Base-by-base conservation (phyloP, 2,888 invertebrate species). In the Ecdyonurus torrentis region DNA sequence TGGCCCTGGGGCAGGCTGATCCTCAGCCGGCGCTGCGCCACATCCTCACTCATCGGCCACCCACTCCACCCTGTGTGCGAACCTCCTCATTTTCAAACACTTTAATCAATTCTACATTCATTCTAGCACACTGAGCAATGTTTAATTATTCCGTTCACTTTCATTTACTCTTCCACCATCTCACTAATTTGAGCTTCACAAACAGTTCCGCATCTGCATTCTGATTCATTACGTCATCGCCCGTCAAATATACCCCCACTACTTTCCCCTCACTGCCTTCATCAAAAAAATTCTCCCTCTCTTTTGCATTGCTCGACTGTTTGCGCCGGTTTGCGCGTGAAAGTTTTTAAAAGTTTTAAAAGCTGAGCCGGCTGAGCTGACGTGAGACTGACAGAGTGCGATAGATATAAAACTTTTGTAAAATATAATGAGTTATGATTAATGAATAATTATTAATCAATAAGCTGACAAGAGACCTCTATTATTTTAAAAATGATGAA, bases 1-100 rank as follows among this genome's bases (percentile, higher is more conserved):
- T n/a, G n/a, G n/a, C n/a, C n/a, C 55, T 22, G n/a, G 19, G n/a
- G 55, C 55, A 55, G 55, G 55, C 55, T 55, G 50, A 18, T 50
- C 22, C 22, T 55, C 55, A 55, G 55, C 55, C 55, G 55, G 55
- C 55, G 55, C 22, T 55, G 55, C 22, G 55, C 19, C 55, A 55
- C 55, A 22, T 55, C 55, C 7, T 55, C 55, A 55, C 20, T 55
- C 55, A 55, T 55, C 55, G 37, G 37, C 37, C 37, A 37, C 37
- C 37, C 37, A 37, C 37, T 37, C 37, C 37, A 37, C 5, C 37
- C 37, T 15, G 37, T 10, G n/a, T n/a, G n/a, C n/a, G n/a, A n/a
- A n/a, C n/a, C n/a, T 37, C 37, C 37, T 37, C 37, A 15, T 37
- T 15, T 15, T 37, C 37, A 37, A 5, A 10, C 37, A 37, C 37